phyloP scores from a whole-genome alignment of 2,797 vertebrate genomes.

The Prionace glauca region DNA sequence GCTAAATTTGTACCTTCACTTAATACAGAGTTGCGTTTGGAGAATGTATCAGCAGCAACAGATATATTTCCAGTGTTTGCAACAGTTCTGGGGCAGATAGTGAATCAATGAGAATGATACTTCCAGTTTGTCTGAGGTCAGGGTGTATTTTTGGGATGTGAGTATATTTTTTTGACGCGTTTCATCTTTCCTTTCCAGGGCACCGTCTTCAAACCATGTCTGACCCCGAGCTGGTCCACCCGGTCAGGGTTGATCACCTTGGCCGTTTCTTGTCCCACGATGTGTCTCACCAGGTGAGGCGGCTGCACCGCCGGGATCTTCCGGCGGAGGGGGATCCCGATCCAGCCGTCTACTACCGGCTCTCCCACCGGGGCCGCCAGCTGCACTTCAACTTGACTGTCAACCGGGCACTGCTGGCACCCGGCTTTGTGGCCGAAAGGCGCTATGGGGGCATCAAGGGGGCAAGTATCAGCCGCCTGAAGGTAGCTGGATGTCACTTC shows the following conservation, averaged over 20 bases:
- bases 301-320: slow-evolving; percentile 66
- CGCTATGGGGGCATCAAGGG: slow-evolving; percentile 61
- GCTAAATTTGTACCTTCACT: too few species aligned
- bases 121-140: neutral
- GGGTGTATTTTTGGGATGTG: neutral
- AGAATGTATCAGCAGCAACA: too few species aligned
- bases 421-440: slow-evolving; percentile 76
- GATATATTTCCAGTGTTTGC: neutral
- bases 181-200: neutral
- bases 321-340: slow-evolving; percentile 41
- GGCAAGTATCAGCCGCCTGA: slow-evolving; percentile 52
- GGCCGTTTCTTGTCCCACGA: slow-evolving; percentile 83
- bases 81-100: too few species aligned
- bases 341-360: slow-evolving; percentile 66
- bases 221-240: slow-evolving; percentile 71
- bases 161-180: too few species aligned
- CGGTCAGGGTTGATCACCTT: slow-evolving; percentile 71
- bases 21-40: neutral
- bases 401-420: slow-evolving; percentile 75
- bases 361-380: slow-evolving; percentile 61
- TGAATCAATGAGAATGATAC: too few species aligned
- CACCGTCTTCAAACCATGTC: neutral
- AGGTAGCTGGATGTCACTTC: slow-evolving; percentile 68
- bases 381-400: slow-evolving; percentile 81
- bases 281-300: slow-evolving; percentile 63